phyloP scores from a whole-genome alignment of 2,888 invertebrate genomes.

The Netelia fuscicornis region DNA sequence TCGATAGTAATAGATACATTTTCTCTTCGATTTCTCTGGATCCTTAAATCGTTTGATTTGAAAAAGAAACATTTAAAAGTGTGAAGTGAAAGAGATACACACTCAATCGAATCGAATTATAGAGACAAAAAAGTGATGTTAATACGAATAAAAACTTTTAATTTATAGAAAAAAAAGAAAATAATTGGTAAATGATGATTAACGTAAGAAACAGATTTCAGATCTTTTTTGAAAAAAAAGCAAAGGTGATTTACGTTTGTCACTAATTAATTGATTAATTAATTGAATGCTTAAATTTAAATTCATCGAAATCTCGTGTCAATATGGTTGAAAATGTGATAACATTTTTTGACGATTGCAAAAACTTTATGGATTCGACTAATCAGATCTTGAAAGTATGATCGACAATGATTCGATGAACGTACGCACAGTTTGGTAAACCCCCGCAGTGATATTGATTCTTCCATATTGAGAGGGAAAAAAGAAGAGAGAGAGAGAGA shows the following conservation, averaged over 20 bases:
- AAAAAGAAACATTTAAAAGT: background rate
- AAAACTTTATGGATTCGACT: conserved; percentile 1
- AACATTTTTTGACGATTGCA: background rate
- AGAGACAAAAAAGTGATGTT: too few species aligned
- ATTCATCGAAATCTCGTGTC: background rate
- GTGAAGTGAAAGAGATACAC: too few species aligned
- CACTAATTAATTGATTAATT: too few species aligned
- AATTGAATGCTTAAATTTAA: too few species aligned
- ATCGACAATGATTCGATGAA: background rate
- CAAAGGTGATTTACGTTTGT: too few species aligned
- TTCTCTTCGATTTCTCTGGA: conserved; percentile 46
- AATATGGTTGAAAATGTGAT: conserved; percentile 18
- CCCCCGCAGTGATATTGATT: conserved; percentile 74
- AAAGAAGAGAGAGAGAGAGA: conserved; percentile 23
- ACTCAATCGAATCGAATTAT: too few species aligned
- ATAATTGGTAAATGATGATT: too few species aligned
- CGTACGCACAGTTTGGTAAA: background rate
- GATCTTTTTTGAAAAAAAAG: too few species aligned
- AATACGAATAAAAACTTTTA: too few species aligned
- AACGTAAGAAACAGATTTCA: too few species aligned
- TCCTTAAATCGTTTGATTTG: conserved; percentile 4
- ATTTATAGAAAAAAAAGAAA: too few species aligned
- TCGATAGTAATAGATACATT: conserved; percentile 84
- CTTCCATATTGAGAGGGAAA: conserved; percentile 65
- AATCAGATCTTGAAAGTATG: conserved; percentile 19